phyloP scores from a whole-genome alignment of 2,797 vertebrate genomes.

The Chelmon rostratus region DNA sequence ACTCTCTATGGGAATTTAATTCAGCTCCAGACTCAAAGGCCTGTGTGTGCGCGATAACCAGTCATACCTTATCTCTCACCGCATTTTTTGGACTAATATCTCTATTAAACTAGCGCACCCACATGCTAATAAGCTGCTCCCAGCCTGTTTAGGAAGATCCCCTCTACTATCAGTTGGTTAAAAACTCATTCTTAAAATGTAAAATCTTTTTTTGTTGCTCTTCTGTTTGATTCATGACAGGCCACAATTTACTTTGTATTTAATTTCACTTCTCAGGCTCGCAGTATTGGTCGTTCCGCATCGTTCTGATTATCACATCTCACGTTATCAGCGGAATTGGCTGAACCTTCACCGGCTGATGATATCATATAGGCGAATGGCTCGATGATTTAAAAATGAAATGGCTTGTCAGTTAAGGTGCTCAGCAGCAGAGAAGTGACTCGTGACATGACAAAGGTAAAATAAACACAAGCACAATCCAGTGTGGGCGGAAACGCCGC shows the following conservation, averaged over 20 bases:
- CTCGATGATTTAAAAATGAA: conserved; percentile 4
- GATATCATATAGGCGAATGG: background rate
- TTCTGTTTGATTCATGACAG: background rate
- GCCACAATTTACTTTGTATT: conserved; percentile 10
- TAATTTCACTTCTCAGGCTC: conserved; percentile 1
- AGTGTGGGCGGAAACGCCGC: background rate
- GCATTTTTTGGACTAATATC: conserved; percentile 25
- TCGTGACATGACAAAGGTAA: background rate
- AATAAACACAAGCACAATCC: background rate
- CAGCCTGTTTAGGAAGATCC: conserved; percentile 7
- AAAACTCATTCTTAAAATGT: background rate
- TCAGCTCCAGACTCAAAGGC: conserved; percentile 31
- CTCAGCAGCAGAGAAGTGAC: background rate
- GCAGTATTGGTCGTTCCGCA: background rate
- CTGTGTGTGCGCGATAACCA: conserved; percentile 33
- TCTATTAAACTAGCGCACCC: conserved; percentile 28
- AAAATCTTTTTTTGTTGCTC: background rate
- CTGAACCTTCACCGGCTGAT: conserved; percentile 18
- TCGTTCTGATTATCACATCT: conserved; percentile 6
- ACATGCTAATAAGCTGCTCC: conserved; percentile 17
- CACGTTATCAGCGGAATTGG: background rate
- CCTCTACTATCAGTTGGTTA: background rate
- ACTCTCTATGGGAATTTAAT: conserved; percentile 39
- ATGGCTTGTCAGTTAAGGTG: conserved; percentile 17
- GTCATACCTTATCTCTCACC: conserved; percentile 25